Evolutionary conservation across 2,797 vertebrate genomes (phyloP), one percentile per base, ranked within the genome.

Genomic region (Propithecus deckenii): DNA sequence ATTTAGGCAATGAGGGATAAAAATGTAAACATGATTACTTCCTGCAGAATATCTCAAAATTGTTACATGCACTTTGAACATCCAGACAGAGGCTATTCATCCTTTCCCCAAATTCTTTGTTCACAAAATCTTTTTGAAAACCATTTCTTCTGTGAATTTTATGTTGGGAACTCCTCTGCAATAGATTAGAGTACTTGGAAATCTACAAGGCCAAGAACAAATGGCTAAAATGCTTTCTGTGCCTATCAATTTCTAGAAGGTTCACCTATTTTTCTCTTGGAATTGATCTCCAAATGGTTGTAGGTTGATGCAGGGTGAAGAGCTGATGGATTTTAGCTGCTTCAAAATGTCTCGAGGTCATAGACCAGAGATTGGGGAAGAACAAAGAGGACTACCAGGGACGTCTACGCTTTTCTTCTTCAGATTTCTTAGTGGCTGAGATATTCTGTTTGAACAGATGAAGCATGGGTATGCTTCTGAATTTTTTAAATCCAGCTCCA

Each of bases 81-180:
- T 52, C 5, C 59, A 81, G 35, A 23, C 48, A 96, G 28, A 2
- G 17, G 20, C 22, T 92, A 30, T 22, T 18, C n/a, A 65, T 90
- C 13, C 14, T 91, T 90, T 50, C 78, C 59, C 81, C 25, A 23
- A 46, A 80, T 88, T 89, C 63, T 94, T 92, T 86, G 48, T 91
- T 85, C 28, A 83, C 18, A 79, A 83, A 80, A 13, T 35, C 57
- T 75, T 78, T 91, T 93, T 41, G 79, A 96, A 97, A 79, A 46
- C 18, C 15, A 25, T 65, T 88, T 94, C 59, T 91, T 96, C 89
- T 75, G 23, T 92, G 89, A 94, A 48, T 13, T 91, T 95, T 80
- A 71, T 95, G 91, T 95, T 32, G 57, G 79, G 86, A 89, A 48
- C 1, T 41, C 25, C 59, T 96, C 57, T 89, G 55, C 59, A n/a